Evolutionary conservation across 2,113 vertebrate species (phyloP), one percentile per base, ranked within the genome.

Genomic region (Bambusicola thoracicus): DNA sequence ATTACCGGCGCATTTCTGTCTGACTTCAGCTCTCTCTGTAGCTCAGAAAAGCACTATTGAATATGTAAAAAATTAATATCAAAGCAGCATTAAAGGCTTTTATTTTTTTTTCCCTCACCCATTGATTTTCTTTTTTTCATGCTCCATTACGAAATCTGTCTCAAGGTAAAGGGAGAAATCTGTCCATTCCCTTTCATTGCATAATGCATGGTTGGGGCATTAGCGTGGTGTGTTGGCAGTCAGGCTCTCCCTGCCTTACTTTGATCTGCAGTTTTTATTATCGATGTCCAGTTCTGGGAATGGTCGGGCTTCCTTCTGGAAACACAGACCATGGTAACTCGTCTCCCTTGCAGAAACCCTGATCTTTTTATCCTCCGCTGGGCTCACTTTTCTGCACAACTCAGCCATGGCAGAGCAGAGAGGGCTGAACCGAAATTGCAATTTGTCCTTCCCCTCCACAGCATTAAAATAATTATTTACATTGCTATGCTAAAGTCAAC

Each of bases 221-320:
- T 76, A 84, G 20, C 11, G 7, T 4, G 11, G 49, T n/a, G 21
- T 36, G 46, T 59, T 41, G 21, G 48, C 46, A 79, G 46, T 24
- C 25, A 58, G 55, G 25, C 5, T 91, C 14, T 92, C 41, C 53
- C 48, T 75, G 49, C 62, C 58, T 77, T 62, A 4, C 73, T 87
- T 91, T 74, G 63, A 75, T 69, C 66, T 89, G 62, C 76, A 76
- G 61, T 46, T 83, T 88, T 86, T 66, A 13, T 69, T 79, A 56
- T 48, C 65, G 55, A 5, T 13, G 38, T n/a, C 56, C 8, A 3
- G 22, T 19, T 58, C 9, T 2, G 73, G 77, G 41, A 72, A 74
- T 69, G 18, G 40, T 51, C 34, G 20, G 3, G 7, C 1, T 32
- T n/a, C 30, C 58, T 48, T 58, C 38, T 79, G 88, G 76, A 76